Percentiles rank a stretch among this genome's conserved stretches.
These are phyloP conservation scores for Drosophila nannoptera DNA, from an alignment of 1,140 invertebrate genomes.

Conservation along the genomic window DNA sequence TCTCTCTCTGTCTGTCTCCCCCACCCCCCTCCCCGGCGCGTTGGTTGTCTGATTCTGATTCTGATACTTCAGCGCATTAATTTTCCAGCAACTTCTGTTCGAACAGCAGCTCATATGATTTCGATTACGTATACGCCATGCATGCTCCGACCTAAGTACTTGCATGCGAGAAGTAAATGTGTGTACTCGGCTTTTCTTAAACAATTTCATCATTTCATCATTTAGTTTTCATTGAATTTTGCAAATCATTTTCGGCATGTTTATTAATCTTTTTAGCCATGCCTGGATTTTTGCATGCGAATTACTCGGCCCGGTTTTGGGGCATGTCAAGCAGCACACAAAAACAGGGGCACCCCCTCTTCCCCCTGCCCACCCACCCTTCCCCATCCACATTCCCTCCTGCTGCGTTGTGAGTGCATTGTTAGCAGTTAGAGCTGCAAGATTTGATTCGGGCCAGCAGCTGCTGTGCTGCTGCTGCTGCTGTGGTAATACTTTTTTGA, in stretches of 20 bases:
- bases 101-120: conserved; percentile 41
- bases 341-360: not conserved
- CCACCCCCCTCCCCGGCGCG: conserved; percentile 1
- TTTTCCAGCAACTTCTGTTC: conserved; percentile 22
- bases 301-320: conserved; percentile 25
- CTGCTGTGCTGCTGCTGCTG: not conserved
- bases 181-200: conserved; percentile 66
- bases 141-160: conserved; percentile 39
- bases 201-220: not conserved
- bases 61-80: conserved; percentile 21
- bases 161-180: conserved; percentile 65
- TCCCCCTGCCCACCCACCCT: not conserved
- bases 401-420: conserved; percentile 3
- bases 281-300: conserved; percentile 47
- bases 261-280: conserved; percentile 2
- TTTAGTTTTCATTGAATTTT: conserved; percentile 6
- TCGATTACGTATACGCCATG: conserved; percentile 21
- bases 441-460: conserved; percentile 2
- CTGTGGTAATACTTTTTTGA: conserved; percentile 11
- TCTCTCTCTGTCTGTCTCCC: too few species aligned
- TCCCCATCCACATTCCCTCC: not conserved
- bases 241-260: conserved; percentile 10
- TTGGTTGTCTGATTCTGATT: conserved; percentile 28
- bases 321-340: conserved; percentile 12
- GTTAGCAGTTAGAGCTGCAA: conserved; percentile 1